Base-by-base conservation (phyloP, 1,140 invertebrate species). In the Formica exsecta region DNA sequence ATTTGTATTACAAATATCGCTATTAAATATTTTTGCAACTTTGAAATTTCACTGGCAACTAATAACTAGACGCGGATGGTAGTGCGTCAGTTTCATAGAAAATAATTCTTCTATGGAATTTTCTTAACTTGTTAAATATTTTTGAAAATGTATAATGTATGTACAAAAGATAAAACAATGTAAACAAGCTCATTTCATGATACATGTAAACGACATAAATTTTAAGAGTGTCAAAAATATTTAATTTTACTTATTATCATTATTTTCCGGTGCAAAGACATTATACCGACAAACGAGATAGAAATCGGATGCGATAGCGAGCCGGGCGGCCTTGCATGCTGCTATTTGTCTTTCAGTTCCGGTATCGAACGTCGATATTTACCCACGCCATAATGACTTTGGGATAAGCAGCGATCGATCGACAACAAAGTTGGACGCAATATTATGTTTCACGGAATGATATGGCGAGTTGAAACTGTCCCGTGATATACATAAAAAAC, bases 281-380 rank as follows among this genome's bases (percentile, higher is more conserved):
- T 62, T 25, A 32, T 13, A 65, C 41, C 11, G 22, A 32, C 29
- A 38, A 80, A 19, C 38, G 51, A 88, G 65, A 68, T 65, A 70
- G 59, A 77, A 76, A 57, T 64, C 36, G 44, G 7, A 75, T 29
- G 38, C 57, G 41, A 76, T 38, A 19, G 32, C 11, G 44, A 85
- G 65, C 77, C 22, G 29, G 13, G 5, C 36, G 38, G 48, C 36
- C 62, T 66, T 25, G 74, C n/a, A n/a, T 51, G 44, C n/a, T 25
- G 19, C 61, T 85, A 80, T 85, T 85, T 85, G 83, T 85, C 54
- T 61, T 85, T 80, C 74, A 79, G 66, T 85, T 85, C 11, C 36
- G 32, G 29, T 51, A 22, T 13, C 74, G 25, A 80, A 66, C 51
- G 48, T 68, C 75, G 83, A 79, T 85, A 68, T 80, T 85, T 85